phyloP scores from a whole-genome alignment of 2,888 invertebrate genomes.

The Lacanobia wlatinum region DNA sequence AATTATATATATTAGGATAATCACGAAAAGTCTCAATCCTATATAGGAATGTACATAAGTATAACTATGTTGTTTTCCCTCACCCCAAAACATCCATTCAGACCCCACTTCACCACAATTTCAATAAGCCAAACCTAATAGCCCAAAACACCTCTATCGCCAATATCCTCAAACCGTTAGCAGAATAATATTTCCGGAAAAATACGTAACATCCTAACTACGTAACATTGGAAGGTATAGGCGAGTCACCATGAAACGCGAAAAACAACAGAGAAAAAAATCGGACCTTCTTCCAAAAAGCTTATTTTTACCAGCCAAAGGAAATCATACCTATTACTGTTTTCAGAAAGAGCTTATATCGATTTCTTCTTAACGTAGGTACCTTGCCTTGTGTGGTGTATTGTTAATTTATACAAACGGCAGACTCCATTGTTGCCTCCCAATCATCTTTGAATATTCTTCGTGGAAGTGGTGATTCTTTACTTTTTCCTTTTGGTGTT shows the following conservation, averaged over 20 bases:
- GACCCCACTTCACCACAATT: constrained; percentile 29
- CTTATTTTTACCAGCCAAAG: constrained; percentile 60
- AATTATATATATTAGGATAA: no score
- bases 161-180: constrained; percentile 41
- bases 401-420: constrained; percentile 70
- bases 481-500: constrained; percentile 22
- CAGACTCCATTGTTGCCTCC: constrained; percentile 64
- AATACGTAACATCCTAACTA: constrained; percentile 31
- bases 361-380: constrained; percentile 71
- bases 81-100: constrained; percentile 5
- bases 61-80: neutral
- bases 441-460: constrained; percentile 61
- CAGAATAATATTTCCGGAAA: constrained; percentile 33
- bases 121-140: constrained; percentile 46
- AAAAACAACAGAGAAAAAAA: constrained; percentile 44
- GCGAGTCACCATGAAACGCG: constrained; percentile 51
- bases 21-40: neutral
- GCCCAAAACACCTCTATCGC: constrained; percentile 20
- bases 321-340: constrained; percentile 70
- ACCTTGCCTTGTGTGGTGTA: constrained; percentile 61
- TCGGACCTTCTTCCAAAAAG: constrained; percentile 54
- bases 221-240: constrained; percentile 34
- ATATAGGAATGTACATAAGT: neutral
- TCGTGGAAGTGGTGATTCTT: constrained; percentile 35
- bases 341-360: constrained; percentile 72